Percentiles rank a stretch among this genome's conserved stretches.
Evolutionary conservation across 2,888 invertebrate genomes (phyloP).

Genomic region (Gymnoscelis rufifasciata): DNA sequence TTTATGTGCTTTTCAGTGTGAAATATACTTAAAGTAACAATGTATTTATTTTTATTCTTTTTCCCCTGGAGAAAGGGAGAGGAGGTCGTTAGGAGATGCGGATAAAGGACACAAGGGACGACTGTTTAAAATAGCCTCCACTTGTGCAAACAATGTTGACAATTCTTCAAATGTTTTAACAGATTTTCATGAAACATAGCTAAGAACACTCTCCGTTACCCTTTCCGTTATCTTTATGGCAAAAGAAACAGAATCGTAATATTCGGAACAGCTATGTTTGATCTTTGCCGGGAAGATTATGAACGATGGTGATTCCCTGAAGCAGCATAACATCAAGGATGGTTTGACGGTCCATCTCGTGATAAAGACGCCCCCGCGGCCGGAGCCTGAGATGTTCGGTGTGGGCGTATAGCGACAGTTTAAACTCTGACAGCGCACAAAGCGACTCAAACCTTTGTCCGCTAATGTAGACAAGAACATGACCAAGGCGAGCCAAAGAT

Average conservation of each 20-base stretch:
- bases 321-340: constrained; percentile 94
- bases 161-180: constrained; percentile 1
- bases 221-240: too few relatives aligned
- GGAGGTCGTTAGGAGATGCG: background rate
- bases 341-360: constrained; percentile 97
- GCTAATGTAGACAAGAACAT: too few relatives aligned
- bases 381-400: constrained; percentile 77
- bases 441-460: too few relatives aligned
- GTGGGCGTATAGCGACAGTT: too few relatives aligned
- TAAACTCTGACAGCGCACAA: too few relatives aligned
- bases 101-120: background rate
- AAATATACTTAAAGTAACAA: background rate
- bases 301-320: constrained; percentile 94
- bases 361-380: constrained; percentile 86
- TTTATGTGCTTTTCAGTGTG: constrained; percentile 22
- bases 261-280: constrained; percentile 94
- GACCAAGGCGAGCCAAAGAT: too few relatives aligned
- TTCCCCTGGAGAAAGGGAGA: constrained; percentile 17
- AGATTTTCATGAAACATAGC: too few relatives aligned
- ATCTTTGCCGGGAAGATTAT: constrained; percentile 99
- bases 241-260: too few relatives aligned
- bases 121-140: background rate
- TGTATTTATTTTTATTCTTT: constrained; percentile 15
- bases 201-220: too few relatives aligned
- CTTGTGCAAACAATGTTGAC: background rate